phyloP scores from a whole-genome alignment of 2,888 invertebrate species.

The Brenthis daphne region DNA sequence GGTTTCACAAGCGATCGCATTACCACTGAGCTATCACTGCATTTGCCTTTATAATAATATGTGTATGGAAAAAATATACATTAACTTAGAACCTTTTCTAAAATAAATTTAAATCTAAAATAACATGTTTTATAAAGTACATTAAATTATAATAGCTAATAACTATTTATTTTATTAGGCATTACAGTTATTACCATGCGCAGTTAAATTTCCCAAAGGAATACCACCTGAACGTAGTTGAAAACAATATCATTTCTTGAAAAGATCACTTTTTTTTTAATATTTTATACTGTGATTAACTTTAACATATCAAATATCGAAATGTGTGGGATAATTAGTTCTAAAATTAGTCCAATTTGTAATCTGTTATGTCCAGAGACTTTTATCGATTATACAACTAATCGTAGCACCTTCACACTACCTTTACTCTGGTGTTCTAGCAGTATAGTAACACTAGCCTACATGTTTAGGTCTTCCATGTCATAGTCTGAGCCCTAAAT shows the following conservation, averaged over 20 bases:
- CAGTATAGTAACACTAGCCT: too few species aligned
- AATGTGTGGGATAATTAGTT: neutral
- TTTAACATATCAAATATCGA: neutral
- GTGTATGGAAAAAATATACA: too few species aligned
- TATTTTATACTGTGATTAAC: neutral
- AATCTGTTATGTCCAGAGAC: neutral
- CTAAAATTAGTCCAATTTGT: neutral
- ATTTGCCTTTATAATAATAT: too few species aligned
- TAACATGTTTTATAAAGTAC: conserved; percentile 3
- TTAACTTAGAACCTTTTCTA: too few species aligned
- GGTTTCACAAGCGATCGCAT: too few species aligned
- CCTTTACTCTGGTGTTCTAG: too few species aligned
- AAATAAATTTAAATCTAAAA: conserved; percentile 1
- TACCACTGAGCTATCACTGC: too few species aligned
- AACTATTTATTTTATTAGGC: conserved; percentile 22
- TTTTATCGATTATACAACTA: too few species aligned
- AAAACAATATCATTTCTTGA: conserved; percentile 23
- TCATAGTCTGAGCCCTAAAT: too few species aligned
- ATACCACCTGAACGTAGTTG: conserved; percentile 22
- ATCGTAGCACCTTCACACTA: too few species aligned
- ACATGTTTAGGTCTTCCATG: too few species aligned
- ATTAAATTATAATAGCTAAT: conserved; percentile 8
- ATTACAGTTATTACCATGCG: conserved; percentile 29
- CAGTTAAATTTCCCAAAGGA: conserved; percentile 31
- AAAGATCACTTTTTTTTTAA: conserved; percentile 4